phyloP scores from a whole-genome alignment of 2,888 invertebrate species.

The Tetragnatha montana region DNA sequence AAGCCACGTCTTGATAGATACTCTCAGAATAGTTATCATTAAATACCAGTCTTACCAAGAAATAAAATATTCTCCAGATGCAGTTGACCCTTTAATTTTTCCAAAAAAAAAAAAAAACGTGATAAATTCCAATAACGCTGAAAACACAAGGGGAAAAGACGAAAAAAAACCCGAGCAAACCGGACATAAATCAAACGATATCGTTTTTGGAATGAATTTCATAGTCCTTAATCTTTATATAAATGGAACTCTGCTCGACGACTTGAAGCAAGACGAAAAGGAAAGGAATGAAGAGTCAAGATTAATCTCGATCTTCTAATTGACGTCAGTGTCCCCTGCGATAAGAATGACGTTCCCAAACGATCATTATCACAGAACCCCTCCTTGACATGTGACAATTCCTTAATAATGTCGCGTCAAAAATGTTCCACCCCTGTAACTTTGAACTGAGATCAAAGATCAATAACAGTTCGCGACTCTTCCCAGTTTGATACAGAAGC shows the following conservation, averaged over 20 bases:
- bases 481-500: neutral
- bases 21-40: too few species aligned
- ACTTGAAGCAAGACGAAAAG: neutral
- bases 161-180: neutral
- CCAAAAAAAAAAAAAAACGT: neutral
- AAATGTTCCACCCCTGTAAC: conserved; percentile 31
- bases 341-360: conserved; percentile 29
- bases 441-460: conserved; percentile 29
- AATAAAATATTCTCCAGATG: too few species aligned
- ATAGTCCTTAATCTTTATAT: conserved; percentile 26
- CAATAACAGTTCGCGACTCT: conserved; percentile 33
- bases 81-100: too few species aligned
- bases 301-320: conserved; percentile 46
- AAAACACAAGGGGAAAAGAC: neutral
- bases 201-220: conserved; percentile 39
- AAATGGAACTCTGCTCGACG: conserved; percentile 24
- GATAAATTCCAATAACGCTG: neutral
- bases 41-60: too few species aligned
- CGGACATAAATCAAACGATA: conserved; percentile 38
- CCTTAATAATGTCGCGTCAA: conserved; percentile 57
- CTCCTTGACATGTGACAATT: conserved; percentile 54
- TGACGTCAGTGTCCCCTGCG: conserved; percentile 38
- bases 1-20: too few species aligned
- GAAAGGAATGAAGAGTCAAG: neutral
- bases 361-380: conserved; percentile 39